Percentiles rank a stretch among this genome's conserved stretches.
phyloP scores from a whole-genome alignment of 2,888 invertebrate genomes.

The Schizaphis graminum region DNA sequence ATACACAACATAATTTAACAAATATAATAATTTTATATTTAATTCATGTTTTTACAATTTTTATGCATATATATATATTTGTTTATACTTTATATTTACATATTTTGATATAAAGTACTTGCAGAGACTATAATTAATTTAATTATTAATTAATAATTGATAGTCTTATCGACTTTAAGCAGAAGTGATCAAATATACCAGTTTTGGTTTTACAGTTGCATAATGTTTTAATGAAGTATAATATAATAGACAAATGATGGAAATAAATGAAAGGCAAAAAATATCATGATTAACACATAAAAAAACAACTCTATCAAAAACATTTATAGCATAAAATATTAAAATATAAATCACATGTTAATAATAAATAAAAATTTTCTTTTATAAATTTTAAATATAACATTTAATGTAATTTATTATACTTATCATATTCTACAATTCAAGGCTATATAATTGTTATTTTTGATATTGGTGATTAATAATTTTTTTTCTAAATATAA shows the following conservation, averaged over 20 bases:
- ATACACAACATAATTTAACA: neutral
- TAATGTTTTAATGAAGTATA: neutral
- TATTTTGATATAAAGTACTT: neutral
- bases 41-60: neutral
- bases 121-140: neutral
- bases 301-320: neutral
- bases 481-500: neutral
- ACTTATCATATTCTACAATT: neutral
- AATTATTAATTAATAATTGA: conserved; percentile 23
- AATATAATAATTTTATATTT: neutral
- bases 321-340: neutral
- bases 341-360: conserved; percentile 7
- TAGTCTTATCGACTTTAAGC: neutral
- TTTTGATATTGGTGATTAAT: neutral
- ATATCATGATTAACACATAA: neutral
- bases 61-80: neutral
- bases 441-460: neutral
- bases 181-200: neutral
- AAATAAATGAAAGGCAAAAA: neutral
- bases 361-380: neutral
- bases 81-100: neutral
- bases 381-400: neutral
- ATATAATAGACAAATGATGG: neutral
- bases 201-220: neutral
- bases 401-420: neutral